These are phyloP conservation scores for Drosophila nigricruria DNA, from an alignment of 2,888 invertebrate species.

Conservation along the genomic window DNA sequence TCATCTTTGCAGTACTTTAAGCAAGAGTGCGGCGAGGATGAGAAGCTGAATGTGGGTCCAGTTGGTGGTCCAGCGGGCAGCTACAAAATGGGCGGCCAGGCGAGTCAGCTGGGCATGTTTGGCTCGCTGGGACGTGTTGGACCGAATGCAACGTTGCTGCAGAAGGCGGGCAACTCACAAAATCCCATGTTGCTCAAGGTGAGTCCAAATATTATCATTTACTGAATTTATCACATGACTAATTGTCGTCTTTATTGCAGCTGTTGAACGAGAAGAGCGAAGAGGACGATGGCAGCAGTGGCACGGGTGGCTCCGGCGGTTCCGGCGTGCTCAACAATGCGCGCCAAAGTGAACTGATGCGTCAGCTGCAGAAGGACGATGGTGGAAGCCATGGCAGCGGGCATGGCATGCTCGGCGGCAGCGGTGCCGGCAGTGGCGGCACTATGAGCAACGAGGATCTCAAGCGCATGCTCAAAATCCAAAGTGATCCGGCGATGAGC, in stretches of 20 bases:
- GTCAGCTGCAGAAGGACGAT: constrained; percentile 86
- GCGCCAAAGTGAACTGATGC: constrained; percentile 86
- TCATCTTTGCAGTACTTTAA: constrained; percentile 69
- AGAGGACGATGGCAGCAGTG: constrained; percentile 88
- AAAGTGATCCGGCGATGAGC: constrained; percentile 84
- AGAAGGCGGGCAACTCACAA: constrained; percentile 84
- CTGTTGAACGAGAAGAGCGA: constrained; percentile 93
- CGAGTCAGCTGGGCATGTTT: constrained; percentile 54
- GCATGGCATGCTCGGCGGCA: constrained; percentile 68
- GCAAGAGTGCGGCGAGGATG: constrained; percentile 83
- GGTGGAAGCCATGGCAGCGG: constrained; percentile 70
- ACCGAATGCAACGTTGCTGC: constrained; percentile 53
- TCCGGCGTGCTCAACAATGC: constrained; percentile 69
- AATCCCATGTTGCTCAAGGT: constrained; percentile 90
- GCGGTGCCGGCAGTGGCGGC: constrained; percentile 54
- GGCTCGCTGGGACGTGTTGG: constrained; percentile 46
- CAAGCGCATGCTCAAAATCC: constrained; percentile 84
- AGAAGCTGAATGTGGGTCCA: constrained; percentile 69
- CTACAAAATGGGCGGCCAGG: constrained; percentile 72
- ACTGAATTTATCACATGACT: not conserved
- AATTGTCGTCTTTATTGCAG: constrained; percentile 84
- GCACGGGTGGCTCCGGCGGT: constrained; percentile 70
- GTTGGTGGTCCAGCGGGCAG: constrained; percentile 47
- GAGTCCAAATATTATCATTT: constrained; percentile 55
- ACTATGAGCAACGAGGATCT: constrained; percentile 85